These are phyloP conservation scores for Chascanopsetta lugubris DNA, from an alignment of 2,113 vertebrate genomes.

Conservation along the genomic window DNA sequence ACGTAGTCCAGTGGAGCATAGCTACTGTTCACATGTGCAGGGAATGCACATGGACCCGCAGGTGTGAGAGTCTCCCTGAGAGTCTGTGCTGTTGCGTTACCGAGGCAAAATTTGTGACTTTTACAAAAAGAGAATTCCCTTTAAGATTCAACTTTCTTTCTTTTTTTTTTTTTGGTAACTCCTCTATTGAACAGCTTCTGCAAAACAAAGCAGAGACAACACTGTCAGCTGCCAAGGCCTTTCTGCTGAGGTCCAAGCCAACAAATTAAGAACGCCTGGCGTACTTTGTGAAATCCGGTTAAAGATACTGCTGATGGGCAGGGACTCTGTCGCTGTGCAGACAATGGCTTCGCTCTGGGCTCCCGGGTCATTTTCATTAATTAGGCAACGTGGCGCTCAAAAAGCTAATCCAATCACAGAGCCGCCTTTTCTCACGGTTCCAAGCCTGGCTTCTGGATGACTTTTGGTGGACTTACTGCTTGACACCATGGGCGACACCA, in stretches of 20 bases:
- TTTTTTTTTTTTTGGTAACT: slow-evolving; percentile 13
- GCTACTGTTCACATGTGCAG: slow-evolving; percentile 55
- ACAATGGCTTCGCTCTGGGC: slow-evolving; percentile 70
- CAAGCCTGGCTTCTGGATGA: slow-evolving; percentile 56
- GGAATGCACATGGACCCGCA: slow-evolving; percentile 35
- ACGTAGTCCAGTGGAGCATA: slow-evolving; percentile 51
- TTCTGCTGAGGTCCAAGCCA: slow-evolving; percentile 62
- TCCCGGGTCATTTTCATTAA: slow-evolving; percentile 79
- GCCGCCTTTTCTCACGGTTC: slow-evolving; percentile 76
- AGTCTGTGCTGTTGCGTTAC: not conserved
- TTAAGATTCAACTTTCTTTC: slow-evolving; percentile 33
- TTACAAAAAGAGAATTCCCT: slow-evolving; percentile 2
- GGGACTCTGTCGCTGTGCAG: slow-evolving; percentile 63
- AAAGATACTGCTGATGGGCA: slow-evolving; percentile 67
- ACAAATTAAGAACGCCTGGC: slow-evolving; percentile 75
- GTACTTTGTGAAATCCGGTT: slow-evolving; percentile 78
- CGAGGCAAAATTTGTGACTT: slow-evolving; percentile 9
- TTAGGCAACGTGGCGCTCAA: slow-evolving; percentile 73
- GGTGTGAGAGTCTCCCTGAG: slow-evolving; percentile 30
- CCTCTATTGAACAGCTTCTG: slow-evolving; percentile 10
- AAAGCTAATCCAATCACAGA: slow-evolving; percentile 77
- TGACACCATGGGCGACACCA: slow-evolving; percentile 59
- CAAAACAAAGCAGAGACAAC: slow-evolving; percentile 38
- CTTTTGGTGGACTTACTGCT: slow-evolving; percentile 46
- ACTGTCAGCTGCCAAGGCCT: slow-evolving; percentile 47